Percentiles rank a stretch among this genome's conserved stretches.
Conservation (phyloP, 2,797 vertebrate genomes). For the Lophotriccus pileatus region DNA sequence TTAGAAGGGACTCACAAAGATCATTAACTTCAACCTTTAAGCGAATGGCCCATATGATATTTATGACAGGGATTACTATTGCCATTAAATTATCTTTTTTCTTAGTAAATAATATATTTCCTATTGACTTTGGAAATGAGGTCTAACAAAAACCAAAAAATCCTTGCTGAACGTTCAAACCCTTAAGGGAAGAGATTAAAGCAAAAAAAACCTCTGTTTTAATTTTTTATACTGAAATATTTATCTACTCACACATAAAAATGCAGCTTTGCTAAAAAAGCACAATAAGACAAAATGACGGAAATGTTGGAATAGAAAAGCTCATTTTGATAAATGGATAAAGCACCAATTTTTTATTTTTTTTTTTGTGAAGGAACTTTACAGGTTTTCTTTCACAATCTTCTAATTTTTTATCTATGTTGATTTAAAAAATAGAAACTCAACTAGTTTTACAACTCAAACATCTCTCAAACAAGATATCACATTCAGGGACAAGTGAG, state of each 20-base stretch:
- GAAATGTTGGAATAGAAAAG: not conserved
- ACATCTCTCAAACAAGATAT: not conserved
- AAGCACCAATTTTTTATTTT: not conserved
- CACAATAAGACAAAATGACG: not conserved
- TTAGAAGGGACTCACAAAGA: not conserved
- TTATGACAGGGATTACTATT: not conserved
- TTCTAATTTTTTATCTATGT: not conserved
- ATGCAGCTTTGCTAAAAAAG: not conserved
- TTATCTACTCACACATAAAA: not conserved
- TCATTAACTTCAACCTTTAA: not conserved
- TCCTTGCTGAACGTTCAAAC: not conserved
- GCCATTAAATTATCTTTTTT: not conserved
- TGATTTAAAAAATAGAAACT: not conserved
- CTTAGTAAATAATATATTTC: not conserved
- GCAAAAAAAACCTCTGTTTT: not conserved
- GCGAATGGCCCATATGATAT: not conserved
- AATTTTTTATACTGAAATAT: not conserved
- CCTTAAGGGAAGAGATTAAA: not conserved
- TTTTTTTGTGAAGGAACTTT: not conserved
- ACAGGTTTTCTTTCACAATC: not conserved
- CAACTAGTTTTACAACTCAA: not conserved
- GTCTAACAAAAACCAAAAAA: not conserved
- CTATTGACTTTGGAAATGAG: not conserved
- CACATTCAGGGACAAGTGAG: not conserved
- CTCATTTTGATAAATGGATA: not conserved